Percentiles rank a stretch among this genome's conserved stretches.
Evolutionary conservation across 2,888 invertebrate species (phyloP).

Genomic region (Eilema sororculum): DNA sequence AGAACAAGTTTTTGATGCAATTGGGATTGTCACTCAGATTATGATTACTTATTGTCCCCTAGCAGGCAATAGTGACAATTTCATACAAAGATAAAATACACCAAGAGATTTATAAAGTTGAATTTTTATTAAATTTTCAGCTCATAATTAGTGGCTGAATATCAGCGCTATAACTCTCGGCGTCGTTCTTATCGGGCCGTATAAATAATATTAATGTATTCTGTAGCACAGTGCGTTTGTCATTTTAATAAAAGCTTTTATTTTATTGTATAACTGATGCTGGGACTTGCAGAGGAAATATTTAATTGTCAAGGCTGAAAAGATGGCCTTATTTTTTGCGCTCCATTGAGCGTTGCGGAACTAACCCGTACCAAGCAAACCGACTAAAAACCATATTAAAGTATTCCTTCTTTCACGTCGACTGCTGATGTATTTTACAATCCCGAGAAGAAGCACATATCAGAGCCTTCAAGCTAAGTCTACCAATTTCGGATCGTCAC

Average conservation of each 20-base stretch:
- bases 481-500: no score
- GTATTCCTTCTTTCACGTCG: no score
- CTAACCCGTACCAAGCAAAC: no score
- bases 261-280: constrained; percentile 3
- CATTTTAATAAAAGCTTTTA: constrained; percentile 15
- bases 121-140: constrained; percentile 42
- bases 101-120: not conserved
- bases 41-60: not conserved
- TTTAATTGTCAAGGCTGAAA: not conserved
- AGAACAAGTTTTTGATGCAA: not conserved
- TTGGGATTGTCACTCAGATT: not conserved
- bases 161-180: constrained; percentile 37
- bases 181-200: constrained; percentile 31
- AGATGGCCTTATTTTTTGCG: not conserved
- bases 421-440: no score
- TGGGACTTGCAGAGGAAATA: not conserved
- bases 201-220: constrained; percentile 45
- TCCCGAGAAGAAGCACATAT: no score
- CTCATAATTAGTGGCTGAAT: constrained; percentile 22
- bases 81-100: not conserved
- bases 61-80: not conserved
- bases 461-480: no score
- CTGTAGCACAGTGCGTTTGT: constrained; percentile 22
- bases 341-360: not conserved
- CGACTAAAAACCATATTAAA: no score